Evolutionary conservation across 2,113 vertebrate species (phyloP).

Genomic region (Dipodomys spectabilis): DNA sequence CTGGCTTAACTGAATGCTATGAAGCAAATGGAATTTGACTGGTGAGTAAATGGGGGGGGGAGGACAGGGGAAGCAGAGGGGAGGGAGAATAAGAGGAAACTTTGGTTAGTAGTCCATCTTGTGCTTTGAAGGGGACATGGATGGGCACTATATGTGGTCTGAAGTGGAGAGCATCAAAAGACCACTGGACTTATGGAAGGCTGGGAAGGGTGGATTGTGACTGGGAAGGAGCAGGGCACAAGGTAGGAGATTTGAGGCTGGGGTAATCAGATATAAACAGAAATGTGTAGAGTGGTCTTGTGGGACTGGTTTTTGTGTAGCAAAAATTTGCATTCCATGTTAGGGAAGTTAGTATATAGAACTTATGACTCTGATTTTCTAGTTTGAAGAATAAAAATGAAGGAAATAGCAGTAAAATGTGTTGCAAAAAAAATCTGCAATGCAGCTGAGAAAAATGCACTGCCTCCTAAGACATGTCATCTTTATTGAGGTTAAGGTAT

Average conservation of each 20-base stretch:
- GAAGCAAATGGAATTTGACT: not conserved
- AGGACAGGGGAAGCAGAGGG: too few relatives aligned
- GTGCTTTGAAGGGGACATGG: not conserved
- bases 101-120: accelerated
- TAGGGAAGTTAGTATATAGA: not conserved
- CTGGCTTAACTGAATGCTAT: not conserved
- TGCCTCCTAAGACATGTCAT: conserved; percentile 45
- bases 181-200: not conserved
- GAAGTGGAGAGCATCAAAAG: not conserved
- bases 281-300: not conserved
- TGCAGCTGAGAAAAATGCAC: conserved; percentile 43
- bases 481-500: conserved; percentile 52
- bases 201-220: not conserved
- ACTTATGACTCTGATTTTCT: not conserved
- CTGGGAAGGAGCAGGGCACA: not conserved
- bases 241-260: too few relatives aligned
- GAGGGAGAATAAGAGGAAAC: not conserved
- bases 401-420: conserved; percentile 31
- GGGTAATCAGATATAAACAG: not conserved
- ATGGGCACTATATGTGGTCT: not conserved
- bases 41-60: not conserved
- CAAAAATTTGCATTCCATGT: not conserved
- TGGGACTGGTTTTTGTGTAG: not conserved
- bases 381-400: conserved; percentile 35
- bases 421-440: not conserved